These are phyloP conservation scores for Melanotus villosus DNA, from an alignment of 2,888 invertebrate species.

Conservation along the genomic window DNA sequence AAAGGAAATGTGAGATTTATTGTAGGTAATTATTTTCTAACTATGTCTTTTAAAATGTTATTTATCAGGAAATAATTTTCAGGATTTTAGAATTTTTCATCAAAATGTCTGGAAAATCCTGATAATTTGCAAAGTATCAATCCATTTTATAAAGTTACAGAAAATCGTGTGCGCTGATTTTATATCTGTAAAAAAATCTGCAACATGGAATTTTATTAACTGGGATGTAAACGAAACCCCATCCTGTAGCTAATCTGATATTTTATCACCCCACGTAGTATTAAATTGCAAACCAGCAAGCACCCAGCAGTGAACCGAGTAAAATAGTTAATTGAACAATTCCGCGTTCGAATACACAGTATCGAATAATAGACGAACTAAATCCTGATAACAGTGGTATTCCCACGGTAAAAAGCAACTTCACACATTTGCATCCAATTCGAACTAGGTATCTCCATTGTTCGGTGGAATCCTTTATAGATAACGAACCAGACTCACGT, in stretches of 20 bases:
- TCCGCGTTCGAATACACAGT: background rate
- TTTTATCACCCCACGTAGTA: background rate
- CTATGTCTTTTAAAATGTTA: too few species aligned
- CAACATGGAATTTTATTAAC: too few species aligned
- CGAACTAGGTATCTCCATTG: background rate
- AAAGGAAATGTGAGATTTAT: too few species aligned
- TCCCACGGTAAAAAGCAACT: background rate
- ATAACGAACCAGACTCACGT: background rate
- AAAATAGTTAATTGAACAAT: constrained; percentile 4
- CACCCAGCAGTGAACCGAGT: background rate
- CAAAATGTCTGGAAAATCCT: too few species aligned
- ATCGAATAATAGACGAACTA: constrained; percentile 2
- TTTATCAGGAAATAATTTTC: too few species aligned
- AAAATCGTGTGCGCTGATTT: too few species aligned
- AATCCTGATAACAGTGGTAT: background rate
- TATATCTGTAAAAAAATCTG: too few species aligned
- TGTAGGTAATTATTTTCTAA: too few species aligned
- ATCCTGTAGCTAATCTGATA: constrained; percentile 4
- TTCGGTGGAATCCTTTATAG: background rate
- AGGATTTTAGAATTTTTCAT: too few species aligned
- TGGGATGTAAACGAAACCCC: too few species aligned
- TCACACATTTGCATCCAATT: constrained; percentile 8
- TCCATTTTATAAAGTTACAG: too few species aligned
- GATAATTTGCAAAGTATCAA: too few species aligned
- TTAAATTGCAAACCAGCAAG: constrained; percentile 7